phyloP scores from a whole-genome alignment of 92 coral and sea anemone genomes.

The Paramuricea clavata region DNA sequence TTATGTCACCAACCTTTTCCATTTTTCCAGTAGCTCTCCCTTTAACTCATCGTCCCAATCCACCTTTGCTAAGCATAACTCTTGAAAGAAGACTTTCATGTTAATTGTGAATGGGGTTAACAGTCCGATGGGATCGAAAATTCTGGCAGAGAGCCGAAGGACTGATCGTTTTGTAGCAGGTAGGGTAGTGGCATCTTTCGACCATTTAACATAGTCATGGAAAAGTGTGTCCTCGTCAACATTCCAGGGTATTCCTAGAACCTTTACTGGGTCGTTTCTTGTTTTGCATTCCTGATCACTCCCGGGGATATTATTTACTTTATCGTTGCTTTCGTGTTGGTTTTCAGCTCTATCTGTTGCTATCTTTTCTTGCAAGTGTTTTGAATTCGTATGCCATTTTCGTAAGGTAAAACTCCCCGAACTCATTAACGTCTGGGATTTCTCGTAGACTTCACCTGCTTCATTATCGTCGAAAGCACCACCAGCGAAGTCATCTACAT shows the following conservation, averaged over 20 bases:
- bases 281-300: no score
- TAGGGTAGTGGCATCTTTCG: conserved; percentile 1
- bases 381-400: conserved; percentile 54
- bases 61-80: not conserved
- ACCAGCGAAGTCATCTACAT: conserved; percentile 46
- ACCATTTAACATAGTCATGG: conserved; percentile 1
- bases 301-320: not conserved
- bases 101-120: conserved; percentile 31
- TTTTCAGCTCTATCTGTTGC: not conserved
- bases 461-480: conserved; percentile 28
- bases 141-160: conserved; percentile 7
- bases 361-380: not conserved
- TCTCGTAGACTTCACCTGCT: conserved; percentile 43
- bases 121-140: conserved; percentile 37
- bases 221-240: conserved; percentile 28
- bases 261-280: conserved; percentile 28
- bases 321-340: not conserved
- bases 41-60: conserved; percentile 31
- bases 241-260: conserved; percentile 27
- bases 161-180: conserved; percentile 30
- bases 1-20: conserved; percentile 25
- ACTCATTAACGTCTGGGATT: conserved; percentile 24
- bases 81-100: conserved; percentile 40
- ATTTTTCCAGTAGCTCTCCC: conserved; percentile 16
- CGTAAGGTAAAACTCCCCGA: conserved; percentile 49